Percentiles rank a stretch among this genome's conserved stretches.
These are phyloP conservation scores for Acinonyx jubatus DNA, from an alignment of 2,113 vertebrate genomes.

Conservation along the genomic window DNA sequence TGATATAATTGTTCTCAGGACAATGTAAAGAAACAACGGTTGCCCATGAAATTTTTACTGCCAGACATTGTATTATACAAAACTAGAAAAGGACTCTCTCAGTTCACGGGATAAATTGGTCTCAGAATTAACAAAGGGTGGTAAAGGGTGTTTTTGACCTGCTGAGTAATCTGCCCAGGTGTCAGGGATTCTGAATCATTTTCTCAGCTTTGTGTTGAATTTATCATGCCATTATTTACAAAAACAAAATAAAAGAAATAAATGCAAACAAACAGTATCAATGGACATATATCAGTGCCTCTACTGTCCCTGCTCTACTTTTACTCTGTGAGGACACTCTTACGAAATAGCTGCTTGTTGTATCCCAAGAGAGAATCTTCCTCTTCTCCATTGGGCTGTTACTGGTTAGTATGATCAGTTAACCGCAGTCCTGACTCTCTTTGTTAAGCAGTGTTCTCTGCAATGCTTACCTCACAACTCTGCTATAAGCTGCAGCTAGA, in stretches of 20 bases:
- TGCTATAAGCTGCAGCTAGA: not conserved
- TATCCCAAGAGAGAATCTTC: not conserved
- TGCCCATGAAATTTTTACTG: not conserved
- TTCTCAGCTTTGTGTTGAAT: not conserved
- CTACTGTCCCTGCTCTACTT: not conserved
- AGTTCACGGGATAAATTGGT: not conserved
- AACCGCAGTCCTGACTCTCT: not conserved
- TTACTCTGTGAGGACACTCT: not conserved
- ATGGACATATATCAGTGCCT: not conserved
- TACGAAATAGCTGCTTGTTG: not conserved
- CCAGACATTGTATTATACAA: not conserved
- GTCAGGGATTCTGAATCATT: not conserved
- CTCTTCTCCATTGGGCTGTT: not conserved
- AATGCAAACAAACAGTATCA: not conserved
- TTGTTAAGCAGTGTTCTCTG: not conserved
- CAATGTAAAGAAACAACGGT: not conserved
- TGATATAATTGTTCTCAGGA: slow-evolving; percentile 8
- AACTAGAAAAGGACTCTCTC: not conserved
- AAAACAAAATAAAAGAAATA: not conserved
- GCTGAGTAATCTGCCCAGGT: not conserved
- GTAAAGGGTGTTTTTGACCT: not conserved
- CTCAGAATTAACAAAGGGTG: not conserved
- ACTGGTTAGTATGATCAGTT: not conserved
- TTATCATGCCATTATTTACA: not conserved
- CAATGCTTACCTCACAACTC: not conserved